Percentiles rank a stretch among this genome's conserved stretches.
Evolutionary conservation across 2,797 vertebrate genomes (phyloP).

Genomic region (Manis crassicaudata): DNA sequence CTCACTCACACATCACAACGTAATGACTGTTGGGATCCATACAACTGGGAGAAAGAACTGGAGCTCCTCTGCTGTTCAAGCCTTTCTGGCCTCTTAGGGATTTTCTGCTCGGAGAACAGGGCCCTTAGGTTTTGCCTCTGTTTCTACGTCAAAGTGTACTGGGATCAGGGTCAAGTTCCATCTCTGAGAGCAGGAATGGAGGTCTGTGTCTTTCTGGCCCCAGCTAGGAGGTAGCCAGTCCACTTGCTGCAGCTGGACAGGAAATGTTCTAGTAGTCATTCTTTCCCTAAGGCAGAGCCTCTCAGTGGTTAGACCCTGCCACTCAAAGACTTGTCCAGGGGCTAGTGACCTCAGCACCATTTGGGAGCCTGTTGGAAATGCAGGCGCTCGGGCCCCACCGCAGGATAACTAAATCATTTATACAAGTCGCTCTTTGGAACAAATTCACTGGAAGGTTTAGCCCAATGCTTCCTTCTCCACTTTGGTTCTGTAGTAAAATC

Average conservation of each 20-base stretch:
- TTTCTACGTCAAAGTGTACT: neutral
- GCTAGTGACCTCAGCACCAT: neutral
- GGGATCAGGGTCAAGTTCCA: neutral
- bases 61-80: neutral
- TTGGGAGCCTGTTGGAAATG: neutral
- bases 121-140: fast-evolving
- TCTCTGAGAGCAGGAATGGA: neutral
- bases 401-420: neutral
- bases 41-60: too few relatives aligned
- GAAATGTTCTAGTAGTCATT: neutral
- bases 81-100: neutral
- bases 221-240: neutral
- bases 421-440: neutral
- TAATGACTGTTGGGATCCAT: fast-evolving
- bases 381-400: neutral
- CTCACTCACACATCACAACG: neutral
- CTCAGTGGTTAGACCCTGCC: neutral
- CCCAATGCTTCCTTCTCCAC: neutral
- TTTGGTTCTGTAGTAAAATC: neutral
- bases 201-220: neutral
- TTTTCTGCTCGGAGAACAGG: neutral
- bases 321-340: neutral
- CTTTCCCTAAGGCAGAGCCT: neutral
- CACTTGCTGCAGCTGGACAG: neutral
- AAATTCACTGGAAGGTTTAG: neutral